phyloP scores from a whole-genome alignment of 2,797 vertebrate genomes.

The Ctenopoma kingsleyae region DNA sequence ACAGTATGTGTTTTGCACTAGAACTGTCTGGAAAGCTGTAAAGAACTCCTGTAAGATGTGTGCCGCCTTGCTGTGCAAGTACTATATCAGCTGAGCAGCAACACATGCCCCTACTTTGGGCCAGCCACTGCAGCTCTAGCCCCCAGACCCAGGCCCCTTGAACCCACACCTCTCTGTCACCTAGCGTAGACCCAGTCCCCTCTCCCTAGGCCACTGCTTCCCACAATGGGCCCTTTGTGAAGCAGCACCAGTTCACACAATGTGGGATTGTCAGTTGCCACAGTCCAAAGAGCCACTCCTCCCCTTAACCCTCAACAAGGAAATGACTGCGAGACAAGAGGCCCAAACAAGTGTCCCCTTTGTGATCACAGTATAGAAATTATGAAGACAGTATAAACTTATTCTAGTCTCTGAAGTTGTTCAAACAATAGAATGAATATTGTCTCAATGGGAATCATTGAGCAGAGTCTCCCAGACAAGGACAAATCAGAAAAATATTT shows the following conservation, averaged over 20 bases:
- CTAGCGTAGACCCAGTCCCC: slow-evolving; percentile 69
- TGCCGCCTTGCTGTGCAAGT: slow-evolving; percentile 27
- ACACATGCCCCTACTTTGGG: slow-evolving; percentile 33
- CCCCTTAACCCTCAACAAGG: slow-evolving; percentile 71
- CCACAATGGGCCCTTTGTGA: slow-evolving; percentile 83
- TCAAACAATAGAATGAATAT: slow-evolving; percentile 62
- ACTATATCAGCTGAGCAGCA: slow-evolving; percentile 41
- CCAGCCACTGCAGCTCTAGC: slow-evolving; percentile 41
- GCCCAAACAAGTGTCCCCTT: slow-evolving; percentile 72
- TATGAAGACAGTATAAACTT: slow-evolving; percentile 72
- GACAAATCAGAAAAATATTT: slow-evolving; percentile 53
- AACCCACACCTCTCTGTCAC: slow-evolving; percentile 75
- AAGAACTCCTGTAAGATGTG: slow-evolving; percentile 54
- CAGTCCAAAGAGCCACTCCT: slow-evolving; percentile 76
- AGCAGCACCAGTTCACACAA: slow-evolving; percentile 75
- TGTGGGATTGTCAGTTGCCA: slow-evolving; percentile 75
- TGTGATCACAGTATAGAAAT: slow-evolving; percentile 70
- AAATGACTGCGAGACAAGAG: slow-evolving; percentile 73
- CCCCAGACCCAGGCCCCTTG: slow-evolving; percentile 64
- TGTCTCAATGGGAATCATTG: slow-evolving; percentile 52
- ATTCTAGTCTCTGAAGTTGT: slow-evolving; percentile 61
- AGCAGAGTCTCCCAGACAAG: slow-evolving; percentile 36
- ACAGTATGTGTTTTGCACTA: slow-evolving; percentile 22
- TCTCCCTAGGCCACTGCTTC: slow-evolving; percentile 67
- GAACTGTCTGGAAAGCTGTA: slow-evolving; percentile 26